Conservation (phyloP, 2,888 invertebrate genomes). For the Enchytraeus crypticus region DNA sequence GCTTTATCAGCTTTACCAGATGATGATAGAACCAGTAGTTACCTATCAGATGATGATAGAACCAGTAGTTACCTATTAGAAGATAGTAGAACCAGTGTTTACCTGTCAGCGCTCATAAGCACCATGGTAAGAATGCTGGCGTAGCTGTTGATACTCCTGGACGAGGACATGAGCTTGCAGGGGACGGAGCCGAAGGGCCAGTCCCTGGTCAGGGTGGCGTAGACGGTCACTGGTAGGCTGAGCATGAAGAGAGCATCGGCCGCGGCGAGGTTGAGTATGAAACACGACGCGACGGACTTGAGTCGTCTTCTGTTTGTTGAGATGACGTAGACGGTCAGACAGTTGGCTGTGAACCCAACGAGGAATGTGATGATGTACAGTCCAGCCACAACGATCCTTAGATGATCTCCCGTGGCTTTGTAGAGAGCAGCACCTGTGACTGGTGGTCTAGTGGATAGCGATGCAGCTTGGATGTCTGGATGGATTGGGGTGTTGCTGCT, state of each 20-base stretch:
- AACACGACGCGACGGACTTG: slow-evolving; percentile 20
- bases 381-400: neutral
- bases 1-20: too few relatives aligned
- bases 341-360: slow-evolving; percentile 20
- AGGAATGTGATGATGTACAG: slow-evolving; percentile 21
- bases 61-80: too few relatives aligned
- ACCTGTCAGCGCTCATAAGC: slow-evolving; percentile 22
- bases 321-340: slow-evolving; percentile 22
- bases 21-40: too few relatives aligned
- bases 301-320: slow-evolving; percentile 12
- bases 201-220: slow-evolving; percentile 11
- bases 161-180: slow-evolving; percentile 20
- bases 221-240: slow-evolving; percentile 19
- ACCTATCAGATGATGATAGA: too few relatives aligned
- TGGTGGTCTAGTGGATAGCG: too few relatives aligned
- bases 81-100: too few relatives aligned
- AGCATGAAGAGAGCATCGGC: slow-evolving; percentile 24
- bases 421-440: too few relatives aligned
- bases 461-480: too few relatives aligned
- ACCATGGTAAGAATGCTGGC: slow-evolving; percentile 25
- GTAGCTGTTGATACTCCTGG: slow-evolving; percentile 20
- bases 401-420: neutral
- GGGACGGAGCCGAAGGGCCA: slow-evolving; percentile 20
- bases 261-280: slow-evolving; percentile 24
- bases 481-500: too few relatives aligned